These are phyloP conservation scores for Philantomba maxwellii DNA, from an alignment of 2,113 vertebrate species.

Conservation along the genomic window DNA sequence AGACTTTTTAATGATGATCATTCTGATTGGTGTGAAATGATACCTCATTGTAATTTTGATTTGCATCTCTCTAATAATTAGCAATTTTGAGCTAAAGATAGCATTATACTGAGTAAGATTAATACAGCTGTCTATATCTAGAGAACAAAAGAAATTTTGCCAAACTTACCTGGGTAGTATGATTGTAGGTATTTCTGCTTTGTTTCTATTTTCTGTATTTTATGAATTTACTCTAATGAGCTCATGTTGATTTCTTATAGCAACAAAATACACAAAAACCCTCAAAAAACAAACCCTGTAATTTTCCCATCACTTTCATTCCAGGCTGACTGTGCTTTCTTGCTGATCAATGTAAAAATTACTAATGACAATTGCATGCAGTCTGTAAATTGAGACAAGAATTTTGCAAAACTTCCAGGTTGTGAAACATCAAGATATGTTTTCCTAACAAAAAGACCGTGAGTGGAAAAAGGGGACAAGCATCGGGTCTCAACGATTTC, in stretches of 20 bases:
- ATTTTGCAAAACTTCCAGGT: background rate
- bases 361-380: no score
- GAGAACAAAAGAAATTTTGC: background rate
- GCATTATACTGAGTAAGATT: background rate
- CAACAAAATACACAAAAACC: background rate
- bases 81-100: background rate
- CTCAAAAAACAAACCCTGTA: background rate
- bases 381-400: background rate
- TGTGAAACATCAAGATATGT: background rate
- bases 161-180: background rate
- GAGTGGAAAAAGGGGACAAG: background rate
- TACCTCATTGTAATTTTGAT: background rate
- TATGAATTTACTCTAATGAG: background rate
- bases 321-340: background rate
- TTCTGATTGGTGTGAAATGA: background rate
- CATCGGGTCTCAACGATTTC: rapidly evolving
- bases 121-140: rapidly evolving
- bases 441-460: background rate
- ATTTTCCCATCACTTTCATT: background rate
- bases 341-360: background rate
- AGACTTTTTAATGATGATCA: background rate
- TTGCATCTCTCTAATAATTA: background rate
- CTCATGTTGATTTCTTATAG: background rate
- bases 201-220: background rate
- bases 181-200: background rate